Conservation (phyloP, 35 echinoderm and acorn worm species). For the Nesometra sesokonis region DNA sequence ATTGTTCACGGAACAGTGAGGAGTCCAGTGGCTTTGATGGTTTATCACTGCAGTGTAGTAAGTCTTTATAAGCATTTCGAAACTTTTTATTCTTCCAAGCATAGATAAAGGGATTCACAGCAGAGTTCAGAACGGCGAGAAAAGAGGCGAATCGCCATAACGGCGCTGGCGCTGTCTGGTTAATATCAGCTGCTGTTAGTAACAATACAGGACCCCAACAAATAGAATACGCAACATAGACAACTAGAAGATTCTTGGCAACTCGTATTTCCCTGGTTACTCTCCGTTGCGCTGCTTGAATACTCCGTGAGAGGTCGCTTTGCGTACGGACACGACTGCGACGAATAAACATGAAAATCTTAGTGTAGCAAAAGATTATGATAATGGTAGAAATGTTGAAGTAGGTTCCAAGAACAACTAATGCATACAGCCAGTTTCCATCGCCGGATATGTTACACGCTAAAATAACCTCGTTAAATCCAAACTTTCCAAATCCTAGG, state of each 20-base stretch:
- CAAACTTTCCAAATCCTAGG: background rate
- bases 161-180: background rate
- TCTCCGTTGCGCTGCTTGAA: background rate
- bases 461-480: background rate
- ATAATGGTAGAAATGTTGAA: background rate
- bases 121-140: background rate
- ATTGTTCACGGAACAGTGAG: background rate
- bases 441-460: background rate
- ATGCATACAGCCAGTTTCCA: background rate
- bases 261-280: background rate
- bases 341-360: background rate
- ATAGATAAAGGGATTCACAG: background rate
- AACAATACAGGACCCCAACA: background rate
- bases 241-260: background rate
- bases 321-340: background rate
- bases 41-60: background rate
- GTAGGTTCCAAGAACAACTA: background rate
- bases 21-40: background rate
- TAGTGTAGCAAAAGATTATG: background rate
- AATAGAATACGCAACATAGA: background rate
- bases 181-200: background rate
- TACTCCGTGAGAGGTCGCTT: background rate
- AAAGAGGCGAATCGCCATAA: background rate
- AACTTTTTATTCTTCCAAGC: background rate
- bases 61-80: background rate